Evolutionary conservation across 2,888 invertebrate species (phyloP).

Genomic region (Eupithecia tripunctaria): DNA sequence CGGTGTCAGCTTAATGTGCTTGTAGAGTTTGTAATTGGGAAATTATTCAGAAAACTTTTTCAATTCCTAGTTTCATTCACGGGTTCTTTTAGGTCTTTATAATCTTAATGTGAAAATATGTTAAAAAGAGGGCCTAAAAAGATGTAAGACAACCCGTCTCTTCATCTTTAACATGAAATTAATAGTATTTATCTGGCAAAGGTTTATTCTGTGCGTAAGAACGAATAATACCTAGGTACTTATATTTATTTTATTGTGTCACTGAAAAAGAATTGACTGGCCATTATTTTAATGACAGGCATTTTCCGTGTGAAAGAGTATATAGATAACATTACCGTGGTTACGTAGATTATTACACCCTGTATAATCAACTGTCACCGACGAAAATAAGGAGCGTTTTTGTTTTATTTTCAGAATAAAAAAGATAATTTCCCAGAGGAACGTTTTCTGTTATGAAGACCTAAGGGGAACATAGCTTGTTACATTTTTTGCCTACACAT

Average conservation of each 20-base stretch:
- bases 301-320: not conserved
- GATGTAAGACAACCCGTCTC: too few species aligned
- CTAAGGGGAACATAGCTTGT: not conserved
- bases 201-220: too few species aligned
- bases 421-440: conserved; percentile 20
- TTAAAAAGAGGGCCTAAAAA: too few species aligned
- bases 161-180: too few species aligned
- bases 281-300: not conserved
- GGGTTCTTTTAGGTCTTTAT: not conserved
- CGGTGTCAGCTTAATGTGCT: conserved; percentile 16
- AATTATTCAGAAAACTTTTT: conserved; percentile 7
- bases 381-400: not conserved
- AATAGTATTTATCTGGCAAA: too few species aligned
- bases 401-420: conserved; percentile 11
- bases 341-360: not conserved
- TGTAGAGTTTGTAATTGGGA: conserved; percentile 8
- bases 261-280: not conserved
- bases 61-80: not conserved
- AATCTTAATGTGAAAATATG: too few species aligned
- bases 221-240: too few species aligned
- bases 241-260: too few species aligned
- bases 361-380: not conserved
- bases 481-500: too few species aligned
- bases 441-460: conserved; percentile 9
- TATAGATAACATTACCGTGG: too few species aligned